Evolutionary conservation across 2,888 invertebrate species (phyloP), one percentile per base, ranked within the genome.

Genomic region (Argyresthia goedartella): DNA sequence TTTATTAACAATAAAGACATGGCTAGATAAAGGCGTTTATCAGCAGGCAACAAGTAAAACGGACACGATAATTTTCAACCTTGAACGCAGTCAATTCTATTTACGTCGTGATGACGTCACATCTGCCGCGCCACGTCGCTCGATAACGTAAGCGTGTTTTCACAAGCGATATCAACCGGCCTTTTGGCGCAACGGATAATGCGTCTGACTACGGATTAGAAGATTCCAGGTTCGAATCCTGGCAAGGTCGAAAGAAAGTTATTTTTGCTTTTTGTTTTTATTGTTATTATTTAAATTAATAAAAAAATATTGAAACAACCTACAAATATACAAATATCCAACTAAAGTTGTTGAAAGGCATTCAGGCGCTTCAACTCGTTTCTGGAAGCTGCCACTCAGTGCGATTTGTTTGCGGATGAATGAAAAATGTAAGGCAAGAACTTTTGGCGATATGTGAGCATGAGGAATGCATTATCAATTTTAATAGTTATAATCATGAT

Each of bases 201-300:
- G 90, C 89, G 89, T 90, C 89, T 90, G 90, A 89, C 89, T 89
- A 90, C 89, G 89, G 89, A 90, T 89, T 89, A 89, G 88, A 88
- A 88, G 88, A 88, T 89, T 89, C 87, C 89, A 90, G 88, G 84
- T 88, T 89, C 88, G 88, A 89, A 88, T 89, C 88, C 88, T 89
- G 88, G 88, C 88, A 88, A 81, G 88, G 87, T 88, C 88, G 88
- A 60, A 15, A 51, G 51, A n/a, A 0, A 9, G n/a, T n/a, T 8
- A 16, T 6, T 59, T 60, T 66, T 66, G 66, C 64, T 58, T 48
- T 52, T 49, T 56, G 54, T 56, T 55, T 35, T 50, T 50, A 14
- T 9, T 44, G n/a, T 16, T 49, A 39, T 49, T 3, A 39, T 7
- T 39, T 16, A 39, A 4, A 36, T 1, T 48, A 10, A 13, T 11